Evolutionary conservation across 2,113 vertebrate genomes (phyloP).

Genomic region (Ophthalmolycus amberensis): DNA sequence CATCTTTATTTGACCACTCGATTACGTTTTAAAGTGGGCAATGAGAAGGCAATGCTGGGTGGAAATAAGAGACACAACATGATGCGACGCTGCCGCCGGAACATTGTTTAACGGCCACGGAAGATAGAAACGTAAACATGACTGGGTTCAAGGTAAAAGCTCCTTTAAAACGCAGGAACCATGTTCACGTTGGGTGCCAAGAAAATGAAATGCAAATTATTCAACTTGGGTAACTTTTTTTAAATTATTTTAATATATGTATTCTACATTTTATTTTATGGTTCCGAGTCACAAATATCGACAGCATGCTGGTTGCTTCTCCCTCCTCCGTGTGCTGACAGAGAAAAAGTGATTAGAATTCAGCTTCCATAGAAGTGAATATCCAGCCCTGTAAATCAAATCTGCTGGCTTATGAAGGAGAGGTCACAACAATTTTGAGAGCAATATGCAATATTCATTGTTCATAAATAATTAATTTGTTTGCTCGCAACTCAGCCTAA

Average conservation of each 20-base stretch:
- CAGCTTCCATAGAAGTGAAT: slow-evolving; percentile 60
- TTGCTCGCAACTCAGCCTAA: slow-evolving; percentile 75
- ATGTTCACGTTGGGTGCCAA: slow-evolving; percentile 13
- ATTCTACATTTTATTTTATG: background rate
- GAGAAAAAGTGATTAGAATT: slow-evolving; percentile 66
- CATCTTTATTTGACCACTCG: slow-evolving; percentile 72
- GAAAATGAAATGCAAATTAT: slow-evolving; percentile 33
- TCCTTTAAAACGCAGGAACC: background rate
- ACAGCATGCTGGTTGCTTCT: slow-evolving; percentile 14
- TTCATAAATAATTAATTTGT: slow-evolving; percentile 82
- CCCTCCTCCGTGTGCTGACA: slow-evolving; percentile 18
- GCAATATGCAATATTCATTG: slow-evolving; percentile 82
- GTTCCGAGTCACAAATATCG: slow-evolving; percentile 17
- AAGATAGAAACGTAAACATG: slow-evolving; percentile 41
- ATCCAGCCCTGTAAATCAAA: slow-evolving; percentile 75
- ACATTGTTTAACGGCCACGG: slow-evolving; percentile 43
- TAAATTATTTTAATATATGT: background rate
- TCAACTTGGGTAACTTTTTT: background rate
- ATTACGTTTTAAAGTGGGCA: slow-evolving; percentile 76
- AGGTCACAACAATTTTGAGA: slow-evolving; percentile 76
- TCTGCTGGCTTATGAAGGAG: slow-evolving; percentile 71
- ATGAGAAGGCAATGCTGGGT: slow-evolving; percentile 67
- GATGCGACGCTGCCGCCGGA: slow-evolving; percentile 42
- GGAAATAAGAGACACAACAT: slow-evolving; percentile 57
- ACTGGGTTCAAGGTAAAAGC: background rate